Conservation (phyloP, 2,888 invertebrate genomes). For the Drosophila prolongata region DNA sequence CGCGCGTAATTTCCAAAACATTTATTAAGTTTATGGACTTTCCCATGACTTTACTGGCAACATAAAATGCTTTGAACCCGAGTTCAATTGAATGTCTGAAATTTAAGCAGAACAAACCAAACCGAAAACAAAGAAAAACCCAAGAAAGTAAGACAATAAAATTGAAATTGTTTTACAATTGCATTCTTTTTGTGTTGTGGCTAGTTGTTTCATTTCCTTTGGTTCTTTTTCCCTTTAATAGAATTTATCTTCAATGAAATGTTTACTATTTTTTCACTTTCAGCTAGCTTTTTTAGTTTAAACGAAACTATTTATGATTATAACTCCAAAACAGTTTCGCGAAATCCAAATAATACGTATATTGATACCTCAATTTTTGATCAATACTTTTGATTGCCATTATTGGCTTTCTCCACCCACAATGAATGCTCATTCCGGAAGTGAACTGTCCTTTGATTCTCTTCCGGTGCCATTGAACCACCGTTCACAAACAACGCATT, state of each 20-base stretch:
- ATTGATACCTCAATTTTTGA: neutral
- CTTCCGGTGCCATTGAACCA: constrained; percentile 9
- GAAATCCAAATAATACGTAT: too few species aligned
- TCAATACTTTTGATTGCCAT: neutral
- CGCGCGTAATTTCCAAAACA: constrained; percentile 36
- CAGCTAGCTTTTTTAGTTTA: too few species aligned
- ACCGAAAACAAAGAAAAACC: constrained; percentile 4
- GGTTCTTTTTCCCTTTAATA: neutral
- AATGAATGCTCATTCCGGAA: constrained; percentile 7
- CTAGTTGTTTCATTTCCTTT: constrained; percentile 4
- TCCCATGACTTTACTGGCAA: neutral
- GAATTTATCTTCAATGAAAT: neutral
- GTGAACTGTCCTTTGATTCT: constrained; percentile 1
- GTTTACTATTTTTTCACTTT: neutral
- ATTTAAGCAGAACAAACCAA: constrained; percentile 2
- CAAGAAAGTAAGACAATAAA: constrained; percentile 15
- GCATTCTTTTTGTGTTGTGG: constrained; percentile 11
- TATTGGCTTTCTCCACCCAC: neutral
- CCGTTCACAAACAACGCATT: constrained; percentile 20
- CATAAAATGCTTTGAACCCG: constrained; percentile 12
- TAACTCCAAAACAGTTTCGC: too few species aligned
- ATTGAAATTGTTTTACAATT: constrained; percentile 25
- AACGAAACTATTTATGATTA: too few species aligned
- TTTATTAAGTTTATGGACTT: constrained; percentile 34
- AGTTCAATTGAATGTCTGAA: constrained; percentile 13